Evolutionary conservation across 2,113 vertebrate species (phyloP).

Genomic region (Microcebus murinus): DNA sequence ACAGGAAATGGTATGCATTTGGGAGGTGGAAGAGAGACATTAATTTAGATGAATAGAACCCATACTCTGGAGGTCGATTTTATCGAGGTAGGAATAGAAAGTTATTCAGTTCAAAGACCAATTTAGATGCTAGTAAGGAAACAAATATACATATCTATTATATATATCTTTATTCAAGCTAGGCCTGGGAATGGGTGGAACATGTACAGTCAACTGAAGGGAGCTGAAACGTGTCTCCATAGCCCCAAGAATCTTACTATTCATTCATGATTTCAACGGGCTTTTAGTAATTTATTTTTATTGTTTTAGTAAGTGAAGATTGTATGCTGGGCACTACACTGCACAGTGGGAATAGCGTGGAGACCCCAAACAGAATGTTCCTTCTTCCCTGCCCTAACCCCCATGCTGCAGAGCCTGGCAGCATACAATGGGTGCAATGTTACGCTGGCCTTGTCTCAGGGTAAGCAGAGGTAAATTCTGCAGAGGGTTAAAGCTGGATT

Average conservation of each 20-base stretch:
- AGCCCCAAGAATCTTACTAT: neutral
- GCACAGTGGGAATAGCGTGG: neutral
- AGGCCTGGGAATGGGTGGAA: neutral
- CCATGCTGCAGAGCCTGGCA: neutral
- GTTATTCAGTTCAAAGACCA: neutral
- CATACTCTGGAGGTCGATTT: neutral
- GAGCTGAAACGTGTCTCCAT: neutral
- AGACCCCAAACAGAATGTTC: neutral
- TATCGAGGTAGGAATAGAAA: neutral
- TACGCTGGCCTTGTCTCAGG: neutral
- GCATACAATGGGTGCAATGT: fast-evolving
- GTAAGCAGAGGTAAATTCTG: neutral
- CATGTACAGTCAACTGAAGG: neutral
- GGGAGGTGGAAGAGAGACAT: too few relatives aligned
- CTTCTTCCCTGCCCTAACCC: fast-evolving
- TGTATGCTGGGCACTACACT: neutral
- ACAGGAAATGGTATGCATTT: neutral
- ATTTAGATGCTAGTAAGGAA: neutral
- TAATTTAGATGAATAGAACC: neutral
- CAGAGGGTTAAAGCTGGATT: conserved; percentile 65
- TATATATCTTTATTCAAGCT: neutral
- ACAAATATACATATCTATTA: neutral
- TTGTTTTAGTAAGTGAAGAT: neutral
- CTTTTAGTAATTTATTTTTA: neutral
- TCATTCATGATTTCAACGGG: neutral